Base-by-base conservation (phyloP, 2,797 vertebrate species). In the Holocentrus rufus region DNA sequence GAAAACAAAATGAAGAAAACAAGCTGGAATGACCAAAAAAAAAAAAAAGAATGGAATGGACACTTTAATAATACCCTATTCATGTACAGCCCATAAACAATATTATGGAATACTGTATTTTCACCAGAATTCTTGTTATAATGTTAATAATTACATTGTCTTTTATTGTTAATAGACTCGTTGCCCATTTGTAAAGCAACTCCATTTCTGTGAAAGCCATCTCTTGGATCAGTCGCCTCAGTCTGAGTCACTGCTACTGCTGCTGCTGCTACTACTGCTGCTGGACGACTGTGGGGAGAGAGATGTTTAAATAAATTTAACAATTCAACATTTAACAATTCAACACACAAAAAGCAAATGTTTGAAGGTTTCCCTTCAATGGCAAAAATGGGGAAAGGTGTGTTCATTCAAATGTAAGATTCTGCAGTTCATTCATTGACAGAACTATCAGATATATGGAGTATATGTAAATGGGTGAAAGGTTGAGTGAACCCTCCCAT, bases 241-340 rank as follows among this genome's bases (percentile, higher is more conserved):
- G 77, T 91, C 89, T 18, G 63, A 89, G 69, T 84, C 81, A 11
- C 83, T 90, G 69, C 90, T 91, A 60, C 92, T 89, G 39, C 92
- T 91, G 50, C 92, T 93, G 47, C 92, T 92, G 57, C 79, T 81
- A 23, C 81, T 84, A 60, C 92, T 93, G 73, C 90, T 90, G 82
- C 84, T 88, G 78, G 91, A 93, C 0, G 85, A 91, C 89, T 93
- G 85, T 57, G 25, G 57, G 74, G 15, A 55, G 25, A 22, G 14
- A 76, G 23, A 5, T 22, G 15, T 52, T 52, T 22, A 53, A 8
- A 8, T 53, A 53, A 10, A 53, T 53, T 53, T 53, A 14, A 57
- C n/a, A n/a, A n/a, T n/a, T n/a, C n/a, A n/a, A n/a, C n/a, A 57
- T 17, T 15, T 57, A 17, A 15, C 3, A 18, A 6, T 57, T 31